Base-by-base conservation (phyloP, 2,888 invertebrate species). In the Papilio gigon region DNA sequence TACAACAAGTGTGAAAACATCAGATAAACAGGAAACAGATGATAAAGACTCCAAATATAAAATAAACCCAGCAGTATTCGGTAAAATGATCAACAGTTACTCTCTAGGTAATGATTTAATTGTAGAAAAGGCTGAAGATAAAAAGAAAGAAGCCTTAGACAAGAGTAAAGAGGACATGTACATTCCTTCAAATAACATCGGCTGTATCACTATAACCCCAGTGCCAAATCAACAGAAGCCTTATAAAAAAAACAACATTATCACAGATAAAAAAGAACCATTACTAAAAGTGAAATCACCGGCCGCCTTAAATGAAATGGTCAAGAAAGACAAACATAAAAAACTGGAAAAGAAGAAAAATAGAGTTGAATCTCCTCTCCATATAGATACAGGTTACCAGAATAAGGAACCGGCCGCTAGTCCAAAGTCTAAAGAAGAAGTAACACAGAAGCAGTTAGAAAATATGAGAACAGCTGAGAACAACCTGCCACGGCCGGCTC, bases 151-250 rank as follows among this genome's bases (percentile, higher is more conserved):
- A 53, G 73, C 71, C 0, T 12, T 35, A 17, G 79, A 78, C 4
- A 76, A 77, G 50, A 81, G 76, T 53, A 87, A 86, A 78, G 85
- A 87, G 66, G 90, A 90, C 11, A 65, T 82, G 25, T 89, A 89
- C 77, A 80, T 88, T 76, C 88, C 89, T 12, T 84, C 87, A 0
- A 90, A 88, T 71, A 90, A 80, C 70, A 88, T 90, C 44, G 90
- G 92, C 77, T 88, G 90, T 71, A 88, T 92, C 70, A 92, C 92
- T 0, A 92, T 92, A 63, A 92, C 92, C 0, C 87, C 92, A 0
- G 90, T 92, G 3, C 77, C 78, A 1, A 82, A 69, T 14, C 84
- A 81, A 75, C 35, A 69, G 0, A 84, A 86, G 65, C 68, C 72
- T 9, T 84, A 86, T 6, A 87, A 86, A 68, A 83, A 78, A 76